phyloP scores from a whole-genome alignment of 2,888 invertebrate species.

The Standfussiana lucernea region DNA sequence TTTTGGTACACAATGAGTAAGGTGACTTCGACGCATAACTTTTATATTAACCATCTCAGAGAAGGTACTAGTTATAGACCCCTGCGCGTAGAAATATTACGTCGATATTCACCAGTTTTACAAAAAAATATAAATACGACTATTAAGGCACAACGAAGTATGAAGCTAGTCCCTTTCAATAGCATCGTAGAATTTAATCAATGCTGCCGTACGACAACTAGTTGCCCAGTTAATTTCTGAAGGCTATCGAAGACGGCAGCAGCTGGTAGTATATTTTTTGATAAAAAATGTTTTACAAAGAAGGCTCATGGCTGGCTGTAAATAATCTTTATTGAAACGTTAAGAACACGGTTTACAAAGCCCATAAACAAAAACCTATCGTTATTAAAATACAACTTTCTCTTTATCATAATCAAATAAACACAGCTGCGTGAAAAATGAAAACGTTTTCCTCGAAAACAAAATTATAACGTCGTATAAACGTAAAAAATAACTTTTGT shows the following conservation, averaged over 20 bases:
- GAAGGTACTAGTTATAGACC: neutral
- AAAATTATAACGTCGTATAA: slow-evolving; percentile 57
- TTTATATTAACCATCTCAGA: no score
- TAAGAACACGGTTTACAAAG: neutral
- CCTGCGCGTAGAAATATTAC: neutral
- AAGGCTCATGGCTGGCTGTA: neutral
- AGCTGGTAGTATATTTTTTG: neutral
- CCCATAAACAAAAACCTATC: slow-evolving; percentile 3
- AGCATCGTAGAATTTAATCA: neutral
- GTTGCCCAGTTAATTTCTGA: slow-evolving; percentile 27
- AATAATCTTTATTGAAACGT: neutral
- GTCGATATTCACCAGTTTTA: no score
- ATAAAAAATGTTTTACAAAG: neutral
- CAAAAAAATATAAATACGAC: neutral
- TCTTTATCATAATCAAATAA: slow-evolving; percentile 12
- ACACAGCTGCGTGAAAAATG: slow-evolving; percentile 12
- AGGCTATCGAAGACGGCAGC: slow-evolving; percentile 4
- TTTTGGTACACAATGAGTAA: no score
- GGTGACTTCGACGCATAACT: no score
- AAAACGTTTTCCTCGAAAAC: slow-evolving; percentile 22
- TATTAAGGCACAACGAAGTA: neutral
- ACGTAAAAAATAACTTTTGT: slow-evolving; percentile 72
- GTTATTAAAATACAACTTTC: slow-evolving; percentile 12
- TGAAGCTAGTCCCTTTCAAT: neutral
- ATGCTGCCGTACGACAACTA: neutral